A percentile compares a stretch with the other conserved stretches of the same genome.
Conservation (phyloP, 2,113 vertebrate species). For the Machaerirhynchus nigripectus region DNA sequence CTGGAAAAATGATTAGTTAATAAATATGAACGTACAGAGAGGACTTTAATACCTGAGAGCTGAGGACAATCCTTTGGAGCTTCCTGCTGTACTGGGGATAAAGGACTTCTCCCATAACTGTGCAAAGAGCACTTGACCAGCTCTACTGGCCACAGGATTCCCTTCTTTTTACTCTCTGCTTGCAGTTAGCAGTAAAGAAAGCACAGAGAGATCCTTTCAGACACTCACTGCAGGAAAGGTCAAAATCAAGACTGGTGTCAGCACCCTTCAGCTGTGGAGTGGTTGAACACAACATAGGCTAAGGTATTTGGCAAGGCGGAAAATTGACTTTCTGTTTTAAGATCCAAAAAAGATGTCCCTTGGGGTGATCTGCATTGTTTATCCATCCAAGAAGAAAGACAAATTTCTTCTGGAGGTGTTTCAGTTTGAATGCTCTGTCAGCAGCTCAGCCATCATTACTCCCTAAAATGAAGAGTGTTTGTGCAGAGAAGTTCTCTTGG, state of each 20-base stretch:
- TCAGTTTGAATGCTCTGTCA: background rate
- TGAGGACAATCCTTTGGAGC: background rate
- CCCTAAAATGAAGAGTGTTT: accelerated
- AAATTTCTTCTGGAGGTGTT: background rate
- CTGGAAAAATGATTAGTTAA: background rate
- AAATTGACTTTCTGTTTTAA: background rate
- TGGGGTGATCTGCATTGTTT: background rate
- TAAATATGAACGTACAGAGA: accelerated
- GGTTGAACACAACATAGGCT: background rate
- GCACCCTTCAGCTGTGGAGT: background rate
- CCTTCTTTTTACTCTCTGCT: background rate
- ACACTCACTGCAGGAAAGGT: background rate
- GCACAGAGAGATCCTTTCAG: background rate
- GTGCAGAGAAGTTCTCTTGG: background rate
- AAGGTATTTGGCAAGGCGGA: background rate
- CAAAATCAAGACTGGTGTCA: background rate
- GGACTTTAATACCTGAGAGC: background rate
- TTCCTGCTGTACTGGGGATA: background rate
- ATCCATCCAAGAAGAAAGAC: background rate
- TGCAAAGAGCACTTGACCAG: background rate
- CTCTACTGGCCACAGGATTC: background rate
- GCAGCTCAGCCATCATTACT: background rate
- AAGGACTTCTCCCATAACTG: background rate
- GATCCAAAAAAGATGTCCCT: background rate
- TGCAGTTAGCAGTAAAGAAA: background rate